Conservation (phyloP, 1,140 invertebrate genomes). For the Pachyrhynchus sulphureomaculatus region DNA sequence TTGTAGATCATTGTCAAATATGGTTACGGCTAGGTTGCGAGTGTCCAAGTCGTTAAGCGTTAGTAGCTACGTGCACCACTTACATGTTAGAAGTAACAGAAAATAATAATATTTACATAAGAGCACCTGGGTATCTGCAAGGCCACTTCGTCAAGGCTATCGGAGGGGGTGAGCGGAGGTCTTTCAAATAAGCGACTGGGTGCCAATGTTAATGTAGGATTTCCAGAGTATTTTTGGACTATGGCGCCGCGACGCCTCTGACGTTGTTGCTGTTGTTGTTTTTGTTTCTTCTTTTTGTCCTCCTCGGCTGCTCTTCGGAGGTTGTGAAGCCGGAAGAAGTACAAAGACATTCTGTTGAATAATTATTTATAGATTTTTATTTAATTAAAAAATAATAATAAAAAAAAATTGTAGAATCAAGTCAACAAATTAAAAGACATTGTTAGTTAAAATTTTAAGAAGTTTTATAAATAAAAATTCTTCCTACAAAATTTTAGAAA, state of each 20-base stretch:
- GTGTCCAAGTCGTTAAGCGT: background rate
- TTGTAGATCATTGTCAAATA: too few relatives aligned
- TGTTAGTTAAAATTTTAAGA: too few relatives aligned
- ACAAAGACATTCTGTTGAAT: conserved; percentile 78
- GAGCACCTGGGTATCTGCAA: conserved; percentile 86
- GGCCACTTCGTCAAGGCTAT: conserved; percentile 88
- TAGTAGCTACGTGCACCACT: background rate
- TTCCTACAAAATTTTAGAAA: too few relatives aligned
- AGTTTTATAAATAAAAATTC: too few relatives aligned
- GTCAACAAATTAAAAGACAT: too few relatives aligned
- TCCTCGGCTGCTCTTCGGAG: conserved; percentile 76
- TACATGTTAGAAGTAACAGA: conserved; percentile 8
- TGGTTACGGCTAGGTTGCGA: too few relatives aligned
- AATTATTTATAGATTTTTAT: too few relatives aligned
- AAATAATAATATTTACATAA: conserved; percentile 39
- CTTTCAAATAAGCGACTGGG: conserved; percentile 81
- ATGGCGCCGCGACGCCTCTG: conserved; percentile 48
- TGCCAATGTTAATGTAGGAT: conserved; percentile 60
- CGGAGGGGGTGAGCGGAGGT: conserved; percentile 77
- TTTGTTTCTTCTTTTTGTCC: conserved; percentile 57
- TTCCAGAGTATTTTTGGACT: conserved; percentile 43
- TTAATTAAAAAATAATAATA: too few relatives aligned
- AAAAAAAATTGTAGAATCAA: too few relatives aligned
- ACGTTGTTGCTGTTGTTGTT: conserved; percentile 55
- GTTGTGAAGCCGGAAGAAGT: conserved; percentile 92